Evolutionary conservation across 1,140 invertebrate genomes (phyloP), one percentile per base, ranked within the genome.

Genomic region (Dermatophagoides farinae): DNA sequence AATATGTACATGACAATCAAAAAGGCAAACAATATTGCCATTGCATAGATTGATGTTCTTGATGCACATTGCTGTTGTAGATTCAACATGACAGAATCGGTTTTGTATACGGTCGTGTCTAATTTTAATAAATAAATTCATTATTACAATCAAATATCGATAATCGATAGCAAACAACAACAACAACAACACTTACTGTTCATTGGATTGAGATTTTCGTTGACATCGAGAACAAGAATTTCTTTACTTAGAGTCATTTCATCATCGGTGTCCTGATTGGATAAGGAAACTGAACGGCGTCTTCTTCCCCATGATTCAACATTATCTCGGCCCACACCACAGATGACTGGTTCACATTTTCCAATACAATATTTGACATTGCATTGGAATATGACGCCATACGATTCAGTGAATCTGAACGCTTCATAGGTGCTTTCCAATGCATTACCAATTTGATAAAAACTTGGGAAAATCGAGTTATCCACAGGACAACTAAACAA

Each of bases 351-450:
- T 73, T 92, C 86, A 69, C 89, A 93, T 60, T 86, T 87, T 71
- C 89, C 89, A 51, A 93, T 77, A 72, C 89, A 93, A 72, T 93
- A 93, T 70, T 92, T 92, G 62, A 93, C 89, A 70, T 93, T 93
- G 72, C 89, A 93, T 70, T 93, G 89, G 80, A 93, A 93, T 70
- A 93, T 93, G 47, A 93, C 88, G 18, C 89, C 89, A 65, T 92
- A 93, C 22, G 88, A 92, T 70, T 93, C 89, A 0, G 89, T 93
- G 69, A 93, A 92, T 66, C 89, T 79, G 76, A 93, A 93, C 1
- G 89, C 89, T 74, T 93, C 89, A 68, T 92, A 93, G 50, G 86
- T 78, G 0, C 86, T 88, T 68, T 92, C 86, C 57, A 93, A 72
- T 0, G 88, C 86, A 69, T 70, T 72, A 84, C 88, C 51, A 83